phyloP scores from a whole-genome alignment of 2,888 invertebrate genomes.

The Cremastinae sp. region DNA sequence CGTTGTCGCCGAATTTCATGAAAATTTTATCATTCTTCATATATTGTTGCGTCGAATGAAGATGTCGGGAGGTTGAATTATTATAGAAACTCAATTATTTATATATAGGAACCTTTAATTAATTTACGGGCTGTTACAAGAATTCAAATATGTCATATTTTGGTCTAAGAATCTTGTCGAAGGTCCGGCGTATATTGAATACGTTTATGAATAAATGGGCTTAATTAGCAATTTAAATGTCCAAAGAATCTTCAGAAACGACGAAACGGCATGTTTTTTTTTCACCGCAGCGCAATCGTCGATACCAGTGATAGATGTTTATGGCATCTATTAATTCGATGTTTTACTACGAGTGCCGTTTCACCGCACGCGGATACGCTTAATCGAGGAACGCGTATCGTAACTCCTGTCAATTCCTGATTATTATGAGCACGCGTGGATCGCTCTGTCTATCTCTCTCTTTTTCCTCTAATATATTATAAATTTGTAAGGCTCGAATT shows the following conservation, averaged over 20 bases:
- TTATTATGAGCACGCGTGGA: background rate
- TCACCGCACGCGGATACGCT: conserved; percentile 1
- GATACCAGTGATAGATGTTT: background rate
- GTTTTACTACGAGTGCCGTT: conserved; percentile 3
- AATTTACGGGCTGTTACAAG: too few relatives aligned
- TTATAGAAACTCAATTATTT: too few relatives aligned
- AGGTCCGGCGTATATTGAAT: too few relatives aligned
- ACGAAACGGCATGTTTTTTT: conserved; percentile 20
- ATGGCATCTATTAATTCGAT: conserved; percentile 13
- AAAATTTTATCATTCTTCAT: too few relatives aligned
- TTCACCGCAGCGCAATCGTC: conserved; percentile 32
- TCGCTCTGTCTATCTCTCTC: too few relatives aligned
- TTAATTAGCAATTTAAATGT: background rate
- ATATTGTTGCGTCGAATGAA: too few relatives aligned
- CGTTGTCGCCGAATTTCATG: too few relatives aligned
- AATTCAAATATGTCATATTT: too few relatives aligned
- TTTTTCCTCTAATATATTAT: too few relatives aligned
- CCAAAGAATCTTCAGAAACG: conserved; percentile 12
- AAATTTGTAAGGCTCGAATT: conserved; percentile 14
- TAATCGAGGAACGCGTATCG: conserved; percentile 9
- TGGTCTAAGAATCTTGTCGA: too few relatives aligned
- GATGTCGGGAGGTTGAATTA: too few relatives aligned
- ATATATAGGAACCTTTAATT: too few relatives aligned
- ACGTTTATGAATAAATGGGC: background rate
- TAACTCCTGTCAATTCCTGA: background rate